Evolutionary conservation across 2,113 vertebrate species (phyloP).

Genomic region (Urocynchramus pylzowi): DNA sequence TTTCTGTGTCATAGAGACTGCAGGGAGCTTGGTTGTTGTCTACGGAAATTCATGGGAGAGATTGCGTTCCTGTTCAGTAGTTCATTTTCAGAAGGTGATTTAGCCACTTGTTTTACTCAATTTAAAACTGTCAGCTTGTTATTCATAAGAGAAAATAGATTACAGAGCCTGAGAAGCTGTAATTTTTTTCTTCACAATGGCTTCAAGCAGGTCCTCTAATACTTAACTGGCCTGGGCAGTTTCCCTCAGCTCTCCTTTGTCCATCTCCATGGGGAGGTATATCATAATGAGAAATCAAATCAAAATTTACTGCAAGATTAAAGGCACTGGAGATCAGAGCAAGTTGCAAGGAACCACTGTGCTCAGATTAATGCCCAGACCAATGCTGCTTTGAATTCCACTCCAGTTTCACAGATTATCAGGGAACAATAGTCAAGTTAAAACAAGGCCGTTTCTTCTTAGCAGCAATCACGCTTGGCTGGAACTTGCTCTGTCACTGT

Average conservation of each 20-base stretch:
- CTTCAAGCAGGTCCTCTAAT: background rate
- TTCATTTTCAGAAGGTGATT: background rate
- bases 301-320: background rate
- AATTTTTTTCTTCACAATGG: background rate
- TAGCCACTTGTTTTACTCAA: constrained; percentile 14
- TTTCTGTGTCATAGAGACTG: background rate
- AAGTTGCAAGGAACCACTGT: background rate
- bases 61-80: background rate
- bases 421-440: background rate
- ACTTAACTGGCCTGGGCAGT: background rate
- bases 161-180: background rate
- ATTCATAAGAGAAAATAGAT: background rate
- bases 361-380: background rate
- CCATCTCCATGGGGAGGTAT: background rate
- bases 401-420: background rate
- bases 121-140: background rate
- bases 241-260: background rate
- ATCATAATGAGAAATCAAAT: background rate
- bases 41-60: background rate
- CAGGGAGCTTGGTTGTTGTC: background rate
- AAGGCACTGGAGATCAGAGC: background rate
- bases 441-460: background rate
- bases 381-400: background rate
- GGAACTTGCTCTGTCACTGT: background rate
- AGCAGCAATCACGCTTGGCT: background rate